Conservation (phyloP, 1,140 invertebrate genomes). For the Palaemon carinicauda region DNA sequence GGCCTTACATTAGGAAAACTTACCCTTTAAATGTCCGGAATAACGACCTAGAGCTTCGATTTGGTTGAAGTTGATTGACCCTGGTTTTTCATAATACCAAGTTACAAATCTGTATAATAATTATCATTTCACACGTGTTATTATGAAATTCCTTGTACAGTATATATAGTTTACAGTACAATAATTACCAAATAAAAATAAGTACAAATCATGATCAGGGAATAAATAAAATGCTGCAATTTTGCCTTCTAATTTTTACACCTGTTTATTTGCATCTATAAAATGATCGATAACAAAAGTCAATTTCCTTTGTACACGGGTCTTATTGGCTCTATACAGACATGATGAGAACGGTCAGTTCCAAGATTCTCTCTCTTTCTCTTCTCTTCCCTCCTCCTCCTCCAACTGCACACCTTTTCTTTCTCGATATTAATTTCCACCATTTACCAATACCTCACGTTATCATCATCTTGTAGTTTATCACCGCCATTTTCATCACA, state of each 20-base stretch:
- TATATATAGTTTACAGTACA: too few species aligned
- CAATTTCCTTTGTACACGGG: slow-evolving; percentile 49
- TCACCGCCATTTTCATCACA: background rate
- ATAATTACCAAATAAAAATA: too few species aligned
- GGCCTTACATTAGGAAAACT: too few species aligned
- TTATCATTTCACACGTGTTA: too few species aligned
- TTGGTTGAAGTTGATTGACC: too few species aligned
- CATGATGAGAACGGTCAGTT: slow-evolving; percentile 26
- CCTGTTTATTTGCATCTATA: slow-evolving; percentile 57
- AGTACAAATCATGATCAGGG: too few species aligned
- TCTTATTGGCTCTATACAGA: slow-evolving; percentile 42
- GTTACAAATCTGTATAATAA: too few species aligned
- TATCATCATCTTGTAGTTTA: background rate
- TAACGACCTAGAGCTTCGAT: too few species aligned
- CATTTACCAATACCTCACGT: slow-evolving; percentile 1
- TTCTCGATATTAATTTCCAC: background rate
- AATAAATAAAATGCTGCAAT: slow-evolving; percentile 15
- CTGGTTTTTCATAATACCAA: too few species aligned
- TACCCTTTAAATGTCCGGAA: too few species aligned
- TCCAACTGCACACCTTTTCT: background rate
- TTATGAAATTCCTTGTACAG: too few species aligned
- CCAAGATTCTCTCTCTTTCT: background rate
- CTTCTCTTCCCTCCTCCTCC: background rate
- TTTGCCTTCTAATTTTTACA: slow-evolving; percentile 50
- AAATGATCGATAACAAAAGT: slow-evolving; percentile 58